Evolutionary conservation across 2,797 vertebrate species (phyloP).

Genomic region (Taenioides sp.): DNA sequence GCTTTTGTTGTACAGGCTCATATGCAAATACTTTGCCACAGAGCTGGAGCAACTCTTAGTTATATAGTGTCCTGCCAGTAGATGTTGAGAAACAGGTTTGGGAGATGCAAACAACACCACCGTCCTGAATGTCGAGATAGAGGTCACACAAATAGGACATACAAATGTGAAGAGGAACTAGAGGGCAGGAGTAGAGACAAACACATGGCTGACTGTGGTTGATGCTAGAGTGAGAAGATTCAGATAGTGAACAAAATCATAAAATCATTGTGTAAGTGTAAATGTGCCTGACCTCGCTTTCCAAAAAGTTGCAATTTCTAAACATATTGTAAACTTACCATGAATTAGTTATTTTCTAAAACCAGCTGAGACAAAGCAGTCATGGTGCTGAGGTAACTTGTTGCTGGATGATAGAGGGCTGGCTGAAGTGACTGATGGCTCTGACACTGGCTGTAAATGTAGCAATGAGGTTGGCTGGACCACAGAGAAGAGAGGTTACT

Average conservation of each 20-base stretch:
- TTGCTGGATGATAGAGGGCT: slow-evolving; percentile 66
- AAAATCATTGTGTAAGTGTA: not conserved
- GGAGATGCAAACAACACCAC: slow-evolving; percentile 70
- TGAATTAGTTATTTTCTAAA: slow-evolving; percentile 78
- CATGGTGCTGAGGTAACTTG: slow-evolving; percentile 76
- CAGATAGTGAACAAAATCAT: not conserved
- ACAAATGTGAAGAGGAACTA: slow-evolving; percentile 59
- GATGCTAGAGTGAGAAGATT: not conserved
- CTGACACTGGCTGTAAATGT: slow-evolving; percentile 34
- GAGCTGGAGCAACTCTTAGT: slow-evolving; percentile 48
- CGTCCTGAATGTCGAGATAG: slow-evolving; percentile 44
- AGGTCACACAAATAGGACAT: slow-evolving; percentile 33
- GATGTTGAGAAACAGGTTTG: slow-evolving; percentile 59
- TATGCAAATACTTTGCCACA: slow-evolving; percentile 58
- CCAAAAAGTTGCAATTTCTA: not conserved
- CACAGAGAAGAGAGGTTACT: slow-evolving; percentile 45
- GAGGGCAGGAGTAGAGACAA: slow-evolving; percentile 6
- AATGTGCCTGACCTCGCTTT: not conserved
- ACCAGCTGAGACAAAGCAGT: slow-evolving; percentile 70
- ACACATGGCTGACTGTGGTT: not conserved
- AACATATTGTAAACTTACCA: slow-evolving; percentile 63
- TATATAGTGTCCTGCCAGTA: slow-evolving; percentile 49
- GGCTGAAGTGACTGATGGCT: slow-evolving; percentile 48
- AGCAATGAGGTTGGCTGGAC: slow-evolving; percentile 52
- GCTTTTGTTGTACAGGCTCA: slow-evolving; percentile 27